Base-by-base conservation (phyloP, 2,113 vertebrate species). In the Cephalopterus ornatus region DNA sequence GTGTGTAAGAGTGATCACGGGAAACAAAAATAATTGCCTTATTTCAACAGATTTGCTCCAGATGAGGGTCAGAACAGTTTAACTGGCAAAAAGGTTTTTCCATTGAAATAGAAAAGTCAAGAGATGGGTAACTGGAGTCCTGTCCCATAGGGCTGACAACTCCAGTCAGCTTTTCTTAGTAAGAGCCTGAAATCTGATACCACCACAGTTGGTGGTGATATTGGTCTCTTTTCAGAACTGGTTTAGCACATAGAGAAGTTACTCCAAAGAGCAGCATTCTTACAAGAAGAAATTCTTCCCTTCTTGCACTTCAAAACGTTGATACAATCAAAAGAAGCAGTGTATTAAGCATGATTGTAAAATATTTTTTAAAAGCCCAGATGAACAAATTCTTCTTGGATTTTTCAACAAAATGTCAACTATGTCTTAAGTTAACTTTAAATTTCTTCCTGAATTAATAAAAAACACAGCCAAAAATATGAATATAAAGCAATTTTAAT, bases 401-500 rank as follows among this genome's bases (percentile, higher is more conserved):
- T 82, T 83, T 73, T 68, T 32, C 80, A 74, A 39, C 9, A 58
- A 85, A 81, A 58, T 35, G 1, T 26, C n/a, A 68, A 72, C 24
- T 37, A 26, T 27, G 32, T 8, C 53, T 85, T 79, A 68, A 72
- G 32, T 5, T 1, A 4, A 44, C 14, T 91, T 5, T 37, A 80
- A 26, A 50, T 39, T 65, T 77, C 37, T 70, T 83, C 19, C 14
- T 79, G 22, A 94, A 96, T 80, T 59, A 77, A 86, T 41, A 68
- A 94, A 74, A 49, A 75, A 55, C 56, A 53, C 59, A 92, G 85
- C 85, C 83, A 85, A 92, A 95, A 92, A 95, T 97, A 97, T 97
- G 88, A 97, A 97, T 97, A 97, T 97, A 97, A 97, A 97, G 92
- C 89, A 92, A 79, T 95, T 97, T 97, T 97, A 97, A 96, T 97